Evolutionary conservation across 2,113 vertebrate species (phyloP).

Genomic region (Trogon surrucura): DNA sequence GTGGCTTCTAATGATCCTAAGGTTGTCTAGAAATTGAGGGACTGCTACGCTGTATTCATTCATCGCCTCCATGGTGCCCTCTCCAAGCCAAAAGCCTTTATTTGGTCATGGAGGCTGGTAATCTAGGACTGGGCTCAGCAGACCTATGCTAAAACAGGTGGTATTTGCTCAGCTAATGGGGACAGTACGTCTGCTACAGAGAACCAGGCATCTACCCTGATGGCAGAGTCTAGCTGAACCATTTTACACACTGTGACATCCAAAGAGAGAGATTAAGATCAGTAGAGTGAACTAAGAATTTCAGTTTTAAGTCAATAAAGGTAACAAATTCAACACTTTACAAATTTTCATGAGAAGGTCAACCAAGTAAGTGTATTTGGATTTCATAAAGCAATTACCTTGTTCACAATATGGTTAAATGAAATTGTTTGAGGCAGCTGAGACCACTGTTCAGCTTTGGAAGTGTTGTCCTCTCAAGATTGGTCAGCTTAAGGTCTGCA

Average conservation of each 20-base stretch:
- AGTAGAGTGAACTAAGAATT: not conserved
- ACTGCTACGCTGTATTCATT: not conserved
- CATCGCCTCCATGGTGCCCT: not conserved
- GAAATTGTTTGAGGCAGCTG: not conserved
- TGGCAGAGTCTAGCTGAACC: not conserved
- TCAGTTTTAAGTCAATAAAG: not conserved
- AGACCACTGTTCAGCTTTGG: not conserved
- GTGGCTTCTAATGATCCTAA: not conserved
- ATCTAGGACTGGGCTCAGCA: not conserved
- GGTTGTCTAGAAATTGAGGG: not conserved
- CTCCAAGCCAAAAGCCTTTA: not conserved
- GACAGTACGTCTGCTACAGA: not conserved
- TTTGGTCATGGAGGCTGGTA: not conserved
- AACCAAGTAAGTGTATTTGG: not conserved
- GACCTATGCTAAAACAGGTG: not conserved
- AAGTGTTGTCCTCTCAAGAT: not conserved
- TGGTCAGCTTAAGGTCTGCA: not conserved
- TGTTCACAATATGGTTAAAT: not conserved
- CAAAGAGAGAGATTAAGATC: not conserved
- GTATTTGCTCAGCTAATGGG: not conserved
- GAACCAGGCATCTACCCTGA: not conserved
- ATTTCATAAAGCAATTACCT: not conserved
- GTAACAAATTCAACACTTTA: not conserved
- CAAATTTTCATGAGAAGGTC: not conserved
- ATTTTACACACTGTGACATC: not conserved